Evolutionary conservation across 2,888 invertebrate species (phyloP).

Genomic region (Pocota personata): DNA sequence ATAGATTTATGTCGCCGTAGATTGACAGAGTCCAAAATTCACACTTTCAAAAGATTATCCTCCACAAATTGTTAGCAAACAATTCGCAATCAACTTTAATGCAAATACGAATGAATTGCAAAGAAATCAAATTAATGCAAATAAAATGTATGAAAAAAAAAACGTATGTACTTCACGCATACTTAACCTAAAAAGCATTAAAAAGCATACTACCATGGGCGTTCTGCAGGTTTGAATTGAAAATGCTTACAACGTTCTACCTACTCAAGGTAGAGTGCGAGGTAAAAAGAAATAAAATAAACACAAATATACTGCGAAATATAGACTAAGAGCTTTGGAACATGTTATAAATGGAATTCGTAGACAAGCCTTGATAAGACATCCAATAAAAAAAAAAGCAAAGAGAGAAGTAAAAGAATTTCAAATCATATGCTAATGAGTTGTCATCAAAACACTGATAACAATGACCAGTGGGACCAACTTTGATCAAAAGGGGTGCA

Average conservation of each 20-base stretch:
- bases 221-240: background rate
- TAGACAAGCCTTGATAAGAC: conserved; percentile 29
- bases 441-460: background rate
- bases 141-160: background rate
- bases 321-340: conserved; percentile 28
- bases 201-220: background rate
- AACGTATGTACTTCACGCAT: conserved; percentile 21
- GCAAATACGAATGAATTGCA: conserved; percentile 36
- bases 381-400: conserved; percentile 1
- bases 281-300: background rate
- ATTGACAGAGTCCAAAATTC: background rate
- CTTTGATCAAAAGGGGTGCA: background rate
- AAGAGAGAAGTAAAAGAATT: background rate
- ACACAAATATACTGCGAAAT: background rate
- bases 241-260: conserved; percentile 31
- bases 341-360: background rate
- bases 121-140: conserved; percentile 15
- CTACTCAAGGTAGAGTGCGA: background rate
- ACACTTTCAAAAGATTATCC: background rate
- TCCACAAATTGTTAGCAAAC: background rate
- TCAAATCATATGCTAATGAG: conserved; percentile 21
- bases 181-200: conserved; percentile 28
- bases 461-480: background rate
- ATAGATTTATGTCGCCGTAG: background rate
- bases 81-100: conserved; percentile 18